phyloP scores from a whole-genome alignment of 1,140 invertebrate genomes.

The Megalopta genalis region DNA sequence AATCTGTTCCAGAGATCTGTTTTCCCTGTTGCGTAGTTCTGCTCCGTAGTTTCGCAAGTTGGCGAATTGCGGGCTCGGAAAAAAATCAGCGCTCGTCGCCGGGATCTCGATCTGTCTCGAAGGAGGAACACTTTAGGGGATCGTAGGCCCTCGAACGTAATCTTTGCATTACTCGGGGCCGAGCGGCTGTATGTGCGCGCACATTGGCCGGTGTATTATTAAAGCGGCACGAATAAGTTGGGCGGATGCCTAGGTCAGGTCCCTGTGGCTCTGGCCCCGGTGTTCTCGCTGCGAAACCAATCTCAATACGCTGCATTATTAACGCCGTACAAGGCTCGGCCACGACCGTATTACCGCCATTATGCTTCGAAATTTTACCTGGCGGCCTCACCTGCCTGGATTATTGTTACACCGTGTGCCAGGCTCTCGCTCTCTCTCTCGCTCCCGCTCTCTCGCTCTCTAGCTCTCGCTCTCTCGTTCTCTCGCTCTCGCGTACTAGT shows the following conservation, averaged over 20 bases:
- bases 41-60: too few species aligned
- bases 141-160: constrained; percentile 12
- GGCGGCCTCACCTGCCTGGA: constrained; percentile 22
- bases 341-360: constrained; percentile 62
- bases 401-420: constrained; percentile 46
- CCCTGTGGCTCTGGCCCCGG: constrained; percentile 61
- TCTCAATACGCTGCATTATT: constrained; percentile 76
- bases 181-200: constrained; percentile 5
- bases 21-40: too few species aligned
- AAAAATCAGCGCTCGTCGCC: too few species aligned
- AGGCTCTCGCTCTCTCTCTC: too few species aligned
- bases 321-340: constrained; percentile 67
- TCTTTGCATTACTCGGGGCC: constrained; percentile 46
- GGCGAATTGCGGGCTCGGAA: too few species aligned
- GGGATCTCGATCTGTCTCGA: too few species aligned
- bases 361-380: constrained; percentile 64
- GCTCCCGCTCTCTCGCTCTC: too few species aligned
- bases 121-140: neutral
- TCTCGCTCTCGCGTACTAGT: too few species aligned
- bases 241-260: constrained; percentile 67
- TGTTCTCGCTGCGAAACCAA: constrained; percentile 69
- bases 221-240: constrained; percentile 66
- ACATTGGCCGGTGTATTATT: constrained; percentile 65
- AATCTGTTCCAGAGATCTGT: too few species aligned
- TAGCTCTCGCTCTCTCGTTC: too few species aligned